Base-by-base conservation (phyloP, 2,113 vertebrate genomes). In the Passer montanus region DNA sequence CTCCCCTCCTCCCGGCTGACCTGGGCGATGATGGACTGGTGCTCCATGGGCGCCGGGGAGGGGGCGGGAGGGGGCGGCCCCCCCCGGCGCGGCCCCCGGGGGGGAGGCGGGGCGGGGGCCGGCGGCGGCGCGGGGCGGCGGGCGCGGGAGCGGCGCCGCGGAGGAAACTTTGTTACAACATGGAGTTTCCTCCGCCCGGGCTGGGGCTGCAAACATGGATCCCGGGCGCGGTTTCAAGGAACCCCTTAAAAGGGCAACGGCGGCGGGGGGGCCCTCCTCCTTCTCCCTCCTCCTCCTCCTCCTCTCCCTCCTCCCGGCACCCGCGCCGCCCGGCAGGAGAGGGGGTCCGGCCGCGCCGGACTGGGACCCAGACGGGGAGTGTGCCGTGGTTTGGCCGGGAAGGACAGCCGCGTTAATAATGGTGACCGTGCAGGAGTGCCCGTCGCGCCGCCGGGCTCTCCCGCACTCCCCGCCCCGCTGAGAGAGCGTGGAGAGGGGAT, bases 11-110 rank as follows among this genome's bases (percentile, higher is more conserved):
- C 98, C 97, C 97, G 96, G 97, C 96, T 97, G 91, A 98, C 97
- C 95, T 98, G 98, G 97, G 98, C 97, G 97, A 98, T 98, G 88
- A 98, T 96, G 94, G 97, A 97, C 96, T 97, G 96, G 94, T 96
- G 97, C 97, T 98, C 98, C 98, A 56, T 56, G 55, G 55, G 55
- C 53, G 31, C 53, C 53, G 53, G 53, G 53, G 53, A 33, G 53
- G 53, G 53, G 53, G 53, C 31, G 53, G 53, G 53, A 31, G 53
- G 53, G 53, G 53, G 53, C 53, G 53, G 53, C 53, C 52, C 52
- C 52, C 52, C 52, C 52, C 52, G 28, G 52, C 52, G 52, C 52
- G 52, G 52, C 52, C 52, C 52, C 53, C 53, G 53, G 53, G 53
- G 53, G 21, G 53, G 53, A 30, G 53, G 53, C 31, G 53, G 53